Percentiles rank a stretch among this genome's conserved stretches.
Conservation (phyloP, 2,888 invertebrate species). For the Eubasilissa splendida region DNA sequence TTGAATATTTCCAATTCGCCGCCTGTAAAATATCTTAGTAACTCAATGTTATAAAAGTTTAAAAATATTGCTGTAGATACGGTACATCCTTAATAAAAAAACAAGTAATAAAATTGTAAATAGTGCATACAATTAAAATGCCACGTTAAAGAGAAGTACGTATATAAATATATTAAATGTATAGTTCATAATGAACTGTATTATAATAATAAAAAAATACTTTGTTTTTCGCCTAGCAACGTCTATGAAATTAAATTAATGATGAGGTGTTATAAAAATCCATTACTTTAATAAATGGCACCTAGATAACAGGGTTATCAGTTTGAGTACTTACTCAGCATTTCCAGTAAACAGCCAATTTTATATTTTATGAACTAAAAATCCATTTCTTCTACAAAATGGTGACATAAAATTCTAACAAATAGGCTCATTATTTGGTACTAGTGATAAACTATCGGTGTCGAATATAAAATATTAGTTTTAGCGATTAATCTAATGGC, state of each 20-base stretch:
- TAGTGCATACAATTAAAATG: not conserved
- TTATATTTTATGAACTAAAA: conserved; percentile 24
- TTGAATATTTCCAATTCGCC: too few relatives aligned
- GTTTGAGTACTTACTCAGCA: conserved; percentile 21
- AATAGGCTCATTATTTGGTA: not conserved
- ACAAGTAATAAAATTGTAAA: too few relatives aligned
- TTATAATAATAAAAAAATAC: too few relatives aligned
- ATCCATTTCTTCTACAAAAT: conserved; percentile 19
- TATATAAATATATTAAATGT: too few relatives aligned
- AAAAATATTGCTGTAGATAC: not conserved
- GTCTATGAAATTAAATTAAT: not conserved
- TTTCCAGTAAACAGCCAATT: conserved; percentile 14
- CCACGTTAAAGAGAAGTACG: too few relatives aligned
- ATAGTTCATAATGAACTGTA: too few relatives aligned
- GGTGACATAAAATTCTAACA: not conserved
- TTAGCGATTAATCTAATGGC: too few relatives aligned
- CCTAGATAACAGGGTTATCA: conserved; percentile 16
- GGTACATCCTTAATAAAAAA: too few relatives aligned
- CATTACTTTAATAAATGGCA: conserved; percentile 29
- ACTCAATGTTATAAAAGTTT: not conserved
- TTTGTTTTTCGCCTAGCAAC: too few relatives aligned
- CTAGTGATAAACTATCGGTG: conserved; percentile 1
- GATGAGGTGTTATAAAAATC: conserved; percentile 13
- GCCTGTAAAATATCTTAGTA: not conserved
- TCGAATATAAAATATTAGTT: not conserved